Conservation (phyloP, 1,140 invertebrate species). For the Caenorhabditis remanei region DNA sequence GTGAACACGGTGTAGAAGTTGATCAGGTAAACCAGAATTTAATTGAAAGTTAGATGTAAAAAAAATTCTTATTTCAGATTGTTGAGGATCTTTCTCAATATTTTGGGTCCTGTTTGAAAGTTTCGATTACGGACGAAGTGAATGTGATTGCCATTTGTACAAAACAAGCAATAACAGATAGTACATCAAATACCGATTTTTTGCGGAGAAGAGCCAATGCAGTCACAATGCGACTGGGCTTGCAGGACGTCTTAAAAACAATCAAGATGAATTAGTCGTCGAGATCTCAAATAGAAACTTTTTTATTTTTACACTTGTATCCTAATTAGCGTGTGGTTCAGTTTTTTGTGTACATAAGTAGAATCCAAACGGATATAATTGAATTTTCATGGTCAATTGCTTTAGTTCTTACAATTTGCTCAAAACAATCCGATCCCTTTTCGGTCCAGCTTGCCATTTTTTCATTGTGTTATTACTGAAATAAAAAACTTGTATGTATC, state of each 20-base stretch:
- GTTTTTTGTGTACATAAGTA: not conserved
- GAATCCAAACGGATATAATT: not conserved
- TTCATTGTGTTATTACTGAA: not conserved
- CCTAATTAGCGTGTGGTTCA: not conserved
- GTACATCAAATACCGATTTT: slow-evolving; percentile 3
- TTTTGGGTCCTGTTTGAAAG: slow-evolving; percentile 25
- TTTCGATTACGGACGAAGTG: slow-evolving; percentile 21
- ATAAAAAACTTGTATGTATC: no score
- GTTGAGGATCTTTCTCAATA: slow-evolving; percentile 17
- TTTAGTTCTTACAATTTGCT: slow-evolving; percentile 21
- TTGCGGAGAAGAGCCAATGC: slow-evolving; percentile 15
- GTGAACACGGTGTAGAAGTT: not conserved
- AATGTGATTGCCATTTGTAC: slow-evolving; percentile 17
- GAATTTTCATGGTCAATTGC: slow-evolving; percentile 1
- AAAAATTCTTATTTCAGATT: not conserved
- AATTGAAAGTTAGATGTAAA: no score
- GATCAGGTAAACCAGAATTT: not conserved
- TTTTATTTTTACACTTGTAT: not conserved
- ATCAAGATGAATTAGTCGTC: slow-evolving; percentile 15
- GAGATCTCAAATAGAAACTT: not conserved
- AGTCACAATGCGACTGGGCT: slow-evolving; percentile 24
- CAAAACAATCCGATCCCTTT: slow-evolving; percentile 1
- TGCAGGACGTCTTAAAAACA: slow-evolving; percentile 38
- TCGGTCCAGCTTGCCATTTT: not conserved
- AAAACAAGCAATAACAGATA: slow-evolving; percentile 25